Evolutionary conservation across 1,140 invertebrate species (phyloP).

Genomic region (Orussus abietinus): DNA sequence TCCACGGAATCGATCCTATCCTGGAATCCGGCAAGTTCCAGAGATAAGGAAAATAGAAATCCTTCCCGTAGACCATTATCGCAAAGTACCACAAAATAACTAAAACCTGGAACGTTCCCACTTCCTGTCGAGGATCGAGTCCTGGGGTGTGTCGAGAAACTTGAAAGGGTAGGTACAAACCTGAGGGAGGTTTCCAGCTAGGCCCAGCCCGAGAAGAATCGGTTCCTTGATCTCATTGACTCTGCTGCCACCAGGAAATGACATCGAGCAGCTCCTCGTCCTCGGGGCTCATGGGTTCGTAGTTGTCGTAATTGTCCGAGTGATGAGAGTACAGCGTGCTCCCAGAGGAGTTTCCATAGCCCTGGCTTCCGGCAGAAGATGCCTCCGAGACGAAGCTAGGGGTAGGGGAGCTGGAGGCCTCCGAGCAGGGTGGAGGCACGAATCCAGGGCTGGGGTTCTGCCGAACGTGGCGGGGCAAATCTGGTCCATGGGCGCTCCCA

Average conservation of each 20-base stretch:
- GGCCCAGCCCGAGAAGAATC: too few relatives aligned
- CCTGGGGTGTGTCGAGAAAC: too few relatives aligned
- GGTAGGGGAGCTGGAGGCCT: constrained; percentile 72
- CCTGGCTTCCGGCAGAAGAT: constrained; percentile 57
- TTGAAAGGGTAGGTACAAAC: too few relatives aligned
- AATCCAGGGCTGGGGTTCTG: constrained; percentile 41
- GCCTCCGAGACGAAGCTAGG: constrained; percentile 76
- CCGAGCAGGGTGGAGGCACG: constrained; percentile 62
- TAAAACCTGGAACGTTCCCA: too few relatives aligned
- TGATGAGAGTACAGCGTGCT: constrained; percentile 52
- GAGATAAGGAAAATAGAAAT: too few relatives aligned
- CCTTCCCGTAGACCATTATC: too few relatives aligned
- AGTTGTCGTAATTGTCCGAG: constrained; percentile 69
- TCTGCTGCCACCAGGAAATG: constrained; percentile 81
- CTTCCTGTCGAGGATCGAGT: too few relatives aligned
- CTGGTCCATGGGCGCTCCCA: constrained; percentile 25
- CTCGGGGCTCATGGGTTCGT: constrained; percentile 79
- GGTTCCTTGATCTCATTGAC: constrained; percentile 39
- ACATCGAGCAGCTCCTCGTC: constrained; percentile 88
- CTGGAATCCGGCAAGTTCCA: too few relatives aligned
- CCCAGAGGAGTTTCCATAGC: constrained; percentile 50
- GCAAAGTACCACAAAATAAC: too few relatives aligned
- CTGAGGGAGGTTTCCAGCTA: too few relatives aligned
- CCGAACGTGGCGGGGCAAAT: constrained; percentile 19
- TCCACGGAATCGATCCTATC: too few relatives aligned